Base-by-base conservation (phyloP, 1,140 invertebrate genomes). In the Panulirus ornatus region DNA sequence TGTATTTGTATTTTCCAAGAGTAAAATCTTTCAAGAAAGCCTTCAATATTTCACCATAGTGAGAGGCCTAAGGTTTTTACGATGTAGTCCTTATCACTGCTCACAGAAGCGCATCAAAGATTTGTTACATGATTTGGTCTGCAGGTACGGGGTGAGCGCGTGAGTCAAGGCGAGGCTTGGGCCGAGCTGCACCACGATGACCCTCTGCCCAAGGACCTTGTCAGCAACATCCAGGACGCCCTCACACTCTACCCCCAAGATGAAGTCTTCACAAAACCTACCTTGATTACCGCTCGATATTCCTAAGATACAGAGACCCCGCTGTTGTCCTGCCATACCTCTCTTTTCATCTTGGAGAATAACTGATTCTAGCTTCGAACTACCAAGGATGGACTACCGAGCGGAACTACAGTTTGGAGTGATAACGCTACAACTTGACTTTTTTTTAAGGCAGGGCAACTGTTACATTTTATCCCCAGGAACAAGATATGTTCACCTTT, bases 111-210 rank as follows among this genome's bases (percentile, higher is more conserved):
- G n/a, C n/a, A n/a, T n/a, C n/a, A n/a, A n/a, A n/a, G n/a, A n/a
- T n/a, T n/a, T n/a, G n/a, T n/a, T n/a, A n/a, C n/a, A n/a, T n/a
- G 8, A 19, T 58, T 58, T 58, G 51, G 51, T 58, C 16, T n/a
- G 1, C 83, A 88, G 88, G 63, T 73, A 3, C 79, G 83, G 70
- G 88, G 88, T 42, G 88, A 89, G 63, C n/a, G 79, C 30, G 88
- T 89, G 47, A 38, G 0, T 19, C 79, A 22, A 30, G 88, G 88
- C 14, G 79, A 83, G 51, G 70, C 79, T 34, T 89, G 88, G 88
- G 88, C 88, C 0, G 79, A 89, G 76, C 27, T 89, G 0, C 88
- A 89, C 71, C 88, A 89, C 38, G 88, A 89, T 51, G 11, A 0
- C 0, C 88, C 88, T 0, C 79, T 89, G 30, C 30, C 66, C 19